Conservation (phyloP, 2,797 vertebrate species). For the Xiphorhynchus erythropygius region DNA sequence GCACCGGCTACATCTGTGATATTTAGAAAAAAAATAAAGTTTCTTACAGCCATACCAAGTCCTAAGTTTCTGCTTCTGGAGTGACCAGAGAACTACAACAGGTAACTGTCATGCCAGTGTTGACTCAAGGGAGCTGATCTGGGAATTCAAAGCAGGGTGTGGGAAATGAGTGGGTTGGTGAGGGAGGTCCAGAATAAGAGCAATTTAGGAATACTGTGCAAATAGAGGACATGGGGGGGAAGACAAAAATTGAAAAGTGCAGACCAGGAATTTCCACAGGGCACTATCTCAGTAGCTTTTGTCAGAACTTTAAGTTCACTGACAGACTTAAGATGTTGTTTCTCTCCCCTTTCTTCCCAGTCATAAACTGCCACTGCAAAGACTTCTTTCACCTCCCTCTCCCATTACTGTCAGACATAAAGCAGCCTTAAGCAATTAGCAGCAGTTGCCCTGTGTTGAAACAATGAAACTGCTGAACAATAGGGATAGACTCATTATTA, state of each 20-base stretch:
- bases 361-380: not conserved
- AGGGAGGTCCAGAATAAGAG: not conserved
- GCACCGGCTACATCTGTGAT: not conserved
- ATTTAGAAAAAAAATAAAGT: not conserved
- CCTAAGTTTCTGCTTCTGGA: not conserved
- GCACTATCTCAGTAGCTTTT: not conserved
- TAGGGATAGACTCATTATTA: not conserved
- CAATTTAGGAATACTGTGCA: not conserved
- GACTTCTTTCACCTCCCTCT: not conserved
- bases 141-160: not conserved
- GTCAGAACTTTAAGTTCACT: not conserved
- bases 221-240: not conserved
- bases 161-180: not conserved
- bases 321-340: not conserved
- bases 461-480: conserved; percentile 33
- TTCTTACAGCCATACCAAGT: not conserved
- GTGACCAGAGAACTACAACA: not conserved
- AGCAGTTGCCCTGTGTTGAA: not conserved
- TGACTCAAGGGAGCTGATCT: not conserved
- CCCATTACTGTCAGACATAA: not conserved
- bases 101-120: not conserved
- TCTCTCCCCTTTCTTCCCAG: not conserved
- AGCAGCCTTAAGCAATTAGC: not conserved
- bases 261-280: not conserved
- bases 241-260: not conserved